Base-by-base conservation (phyloP, 64 coral and sea anemone species). In the Pocillopora damicornis region DNA sequence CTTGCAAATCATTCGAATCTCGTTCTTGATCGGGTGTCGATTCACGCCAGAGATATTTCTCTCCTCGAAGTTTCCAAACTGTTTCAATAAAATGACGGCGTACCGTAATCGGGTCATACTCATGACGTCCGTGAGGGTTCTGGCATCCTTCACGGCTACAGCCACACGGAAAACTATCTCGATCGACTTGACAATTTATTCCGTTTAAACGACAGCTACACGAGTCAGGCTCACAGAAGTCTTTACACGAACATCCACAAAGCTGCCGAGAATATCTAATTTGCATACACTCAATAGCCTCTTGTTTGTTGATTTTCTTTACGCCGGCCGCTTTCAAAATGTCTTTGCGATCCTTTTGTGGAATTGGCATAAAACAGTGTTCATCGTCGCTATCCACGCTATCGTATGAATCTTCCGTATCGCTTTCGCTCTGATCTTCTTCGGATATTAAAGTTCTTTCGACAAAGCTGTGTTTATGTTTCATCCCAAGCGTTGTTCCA, bases 271-370 rank as follows among this genome's bases (percentile, higher is more conserved):
- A 97, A 61, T 88, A 97, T 37, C 94, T 91, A 88, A 97, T 97
- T 93, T 97, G 91, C 94, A 93, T 97, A 82, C 94, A 97, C 61
- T 97, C 94, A 58, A 87, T 89, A 11, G 94, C 94, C 37, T 97
- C 94, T 90, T 97, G 91, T 93, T 97, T 97, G 67, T 97, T 91
- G 78, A 97, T 97, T 97, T 97, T 97, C 81, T 93, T 97, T 37
- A 97, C 94, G 63, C 94, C 94, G 83, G 94, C 94, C 90, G 90
- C 94, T 87, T 97, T 97, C 87, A 97, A 97, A 78, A 97, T 97
- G 77, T 91, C 91, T 87, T 97, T 97, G 5, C 94, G 91, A 90
- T 89, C 90, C 77, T 97, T 97, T 73, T 97, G 94, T 9, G 94
- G 91, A 64, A 97, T 97, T 37, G 94, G 94, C 88, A 97, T 87